Evolutionary conservation across 2,797 vertebrate species (phyloP).

Genomic region (Chromobotia macracanthus): DNA sequence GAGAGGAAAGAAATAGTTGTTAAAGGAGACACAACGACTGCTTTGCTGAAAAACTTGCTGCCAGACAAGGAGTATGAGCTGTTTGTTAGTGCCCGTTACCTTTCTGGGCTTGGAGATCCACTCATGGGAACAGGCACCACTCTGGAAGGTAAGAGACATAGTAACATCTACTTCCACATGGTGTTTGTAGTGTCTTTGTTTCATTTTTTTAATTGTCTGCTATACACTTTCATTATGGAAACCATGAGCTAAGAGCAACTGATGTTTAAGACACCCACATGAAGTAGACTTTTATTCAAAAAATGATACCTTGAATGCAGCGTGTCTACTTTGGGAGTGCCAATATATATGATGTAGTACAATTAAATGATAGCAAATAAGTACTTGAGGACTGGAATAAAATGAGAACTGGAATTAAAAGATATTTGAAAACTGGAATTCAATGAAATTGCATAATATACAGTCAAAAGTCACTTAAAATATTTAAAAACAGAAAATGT

Average conservation of each 20-base stretch:
- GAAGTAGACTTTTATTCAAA: too few relatives aligned
- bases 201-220: not conserved
- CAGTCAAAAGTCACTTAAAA: too few relatives aligned
- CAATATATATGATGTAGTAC: too few relatives aligned
- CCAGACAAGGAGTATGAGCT: conserved; percentile 87
- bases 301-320: too few relatives aligned
- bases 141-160: conserved; percentile 87
- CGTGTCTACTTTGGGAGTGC: too few relatives aligned
- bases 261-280: not conserved
- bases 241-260: not conserved
- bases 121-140: conserved; percentile 91
- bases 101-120: conserved; percentile 87
- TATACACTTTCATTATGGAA: not conserved
- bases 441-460: too few relatives aligned
- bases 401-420: too few relatives aligned
- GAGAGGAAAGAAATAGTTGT: conserved; percentile 87
- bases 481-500: too few relatives aligned
- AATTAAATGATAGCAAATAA: too few relatives aligned
- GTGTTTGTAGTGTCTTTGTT: conserved; percentile 3
- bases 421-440: too few relatives aligned
- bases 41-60: conserved; percentile 83
- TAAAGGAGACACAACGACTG: conserved; percentile 81
- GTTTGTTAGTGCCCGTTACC: conserved; percentile 88
- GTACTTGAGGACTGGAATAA: too few relatives aligned
- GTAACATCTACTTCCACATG: not conserved